A percentile compares a stretch with the other conserved stretches of the same genome.
Evolutionary conservation across 2,888 invertebrate genomes (phyloP).

Genomic region (Heterodera filipjevi): DNA sequence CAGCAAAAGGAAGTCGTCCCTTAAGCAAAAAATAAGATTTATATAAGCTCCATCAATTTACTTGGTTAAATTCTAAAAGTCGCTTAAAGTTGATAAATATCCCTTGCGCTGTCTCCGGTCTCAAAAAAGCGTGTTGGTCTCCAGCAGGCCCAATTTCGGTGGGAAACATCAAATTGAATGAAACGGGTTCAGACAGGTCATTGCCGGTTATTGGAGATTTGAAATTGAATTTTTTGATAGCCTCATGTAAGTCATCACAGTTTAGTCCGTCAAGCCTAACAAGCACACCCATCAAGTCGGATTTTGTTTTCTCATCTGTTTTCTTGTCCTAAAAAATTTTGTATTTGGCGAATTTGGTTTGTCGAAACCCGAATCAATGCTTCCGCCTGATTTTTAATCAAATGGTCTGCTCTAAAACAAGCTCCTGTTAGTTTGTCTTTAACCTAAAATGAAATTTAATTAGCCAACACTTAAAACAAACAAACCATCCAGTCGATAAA

Average conservation of each 20-base stretch:
- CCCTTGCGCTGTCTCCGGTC: conserved; percentile 98
- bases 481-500: conserved; percentile 94
- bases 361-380: conserved; percentile 33
- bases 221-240: conserved; percentile 86
- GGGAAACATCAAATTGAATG: conserved; percentile 98
- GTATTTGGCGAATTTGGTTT: not conserved
- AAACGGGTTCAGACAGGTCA: conserved; percentile 88
- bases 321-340: conserved; percentile 77
- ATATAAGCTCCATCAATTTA: conserved; percentile 25
- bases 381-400: conserved; percentile 76
- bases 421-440: conserved; percentile 94
- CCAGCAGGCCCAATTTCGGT: conserved; percentile 95
- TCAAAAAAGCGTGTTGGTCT: conserved; percentile 81
- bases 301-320: conserved; percentile 73
- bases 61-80: conserved; percentile 93
- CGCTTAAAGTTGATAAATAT: conserved; percentile 99
- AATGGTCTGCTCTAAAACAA: conserved; percentile 94
- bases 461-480: not conserved
- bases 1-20: conserved; percentile 81
- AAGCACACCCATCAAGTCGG: conserved; percentile 77
- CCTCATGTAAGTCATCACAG: conserved; percentile 60
- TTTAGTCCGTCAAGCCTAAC: conserved; percentile 71
- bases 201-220: conserved; percentile 94
- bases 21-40: conserved; percentile 14
- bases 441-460: conserved; percentile 65